These are phyloP conservation scores for Acrobasis consociella DNA, from an alignment of 2,888 invertebrate genomes.

Conservation along the genomic window DNA sequence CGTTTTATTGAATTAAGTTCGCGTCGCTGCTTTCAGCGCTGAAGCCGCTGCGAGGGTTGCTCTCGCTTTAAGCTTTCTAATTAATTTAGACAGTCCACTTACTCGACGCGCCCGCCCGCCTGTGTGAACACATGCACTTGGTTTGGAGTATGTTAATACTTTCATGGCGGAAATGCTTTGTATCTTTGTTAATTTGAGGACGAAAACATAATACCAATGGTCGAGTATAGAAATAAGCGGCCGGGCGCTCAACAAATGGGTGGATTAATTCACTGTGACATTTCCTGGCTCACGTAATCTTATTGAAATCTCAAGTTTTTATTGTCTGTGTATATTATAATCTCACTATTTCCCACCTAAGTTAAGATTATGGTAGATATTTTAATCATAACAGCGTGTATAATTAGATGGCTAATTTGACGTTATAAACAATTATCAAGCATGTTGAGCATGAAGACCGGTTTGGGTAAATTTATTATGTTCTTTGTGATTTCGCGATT, in stretches of 20 bases:
- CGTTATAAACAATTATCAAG: conserved; percentile 17
- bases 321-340: not conserved
- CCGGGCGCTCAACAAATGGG: conserved; percentile 45
- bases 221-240: conserved; percentile 45
- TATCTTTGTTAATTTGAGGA: conserved; percentile 62
- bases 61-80: conserved; percentile 63
- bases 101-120: conserved; percentile 54
- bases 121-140: conserved; percentile 59
- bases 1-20: conserved; percentile 45
- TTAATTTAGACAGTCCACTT: conserved; percentile 78
- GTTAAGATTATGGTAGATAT: conserved; percentile 22
- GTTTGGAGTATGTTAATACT: conserved; percentile 55
- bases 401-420: conserved; percentile 20
- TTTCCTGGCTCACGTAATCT: conserved; percentile 47
- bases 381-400: conserved; percentile 15
- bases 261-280: conserved; percentile 54
- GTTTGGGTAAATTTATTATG: conserved; percentile 13
- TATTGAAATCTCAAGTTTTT: conserved; percentile 9
- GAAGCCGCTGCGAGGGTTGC: conserved; percentile 55
- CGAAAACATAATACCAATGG: conserved; percentile 49
- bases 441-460: conserved; percentile 9
- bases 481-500: conserved; percentile 12
- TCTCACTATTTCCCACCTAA: conserved; percentile 12
- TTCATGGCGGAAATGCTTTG: conserved; percentile 65
- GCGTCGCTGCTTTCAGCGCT: conserved; percentile 52